A percentile compares a stretch with the other conserved stretches of the same genome.
Evolutionary conservation across 2,888 invertebrate species (phyloP).

Genomic region (Priocnemis perturbator): DNA sequence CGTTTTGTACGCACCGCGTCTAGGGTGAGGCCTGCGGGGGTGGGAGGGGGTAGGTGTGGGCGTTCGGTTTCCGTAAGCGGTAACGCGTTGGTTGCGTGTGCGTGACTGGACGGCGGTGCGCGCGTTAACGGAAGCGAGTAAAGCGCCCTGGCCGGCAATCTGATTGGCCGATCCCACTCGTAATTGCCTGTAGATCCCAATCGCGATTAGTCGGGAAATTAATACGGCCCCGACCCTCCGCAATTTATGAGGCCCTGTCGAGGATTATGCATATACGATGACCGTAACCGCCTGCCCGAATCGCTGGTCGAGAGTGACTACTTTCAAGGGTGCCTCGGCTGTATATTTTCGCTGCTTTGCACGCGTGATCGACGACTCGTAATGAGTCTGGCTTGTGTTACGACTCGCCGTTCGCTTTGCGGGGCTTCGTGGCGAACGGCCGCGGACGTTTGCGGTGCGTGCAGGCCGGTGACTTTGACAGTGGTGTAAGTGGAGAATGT

Average conservation of each 20-base stretch:
- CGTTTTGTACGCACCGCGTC: slow-evolving; percentile 37
- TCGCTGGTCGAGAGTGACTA: too few relatives aligned
- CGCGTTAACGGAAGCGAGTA: slow-evolving; percentile 51
- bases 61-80: not conserved
- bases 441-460: too few relatives aligned
- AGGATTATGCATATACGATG: slow-evolving; percentile 53
- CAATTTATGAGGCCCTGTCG: slow-evolving; percentile 63
- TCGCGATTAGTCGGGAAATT: slow-evolving; percentile 71
- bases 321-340: too few relatives aligned
- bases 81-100: slow-evolving; percentile 55
- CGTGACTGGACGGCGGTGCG: slow-evolving; percentile 53
- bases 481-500: too few relatives aligned
- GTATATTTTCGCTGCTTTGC: too few relatives aligned
- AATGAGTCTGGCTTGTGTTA: too few relatives aligned
- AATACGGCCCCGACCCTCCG: slow-evolving; percentile 63
- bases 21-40: slow-evolving; percentile 13
- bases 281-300: slow-evolving; percentile 37
- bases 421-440: too few relatives aligned
- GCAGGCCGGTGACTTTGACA: too few relatives aligned
- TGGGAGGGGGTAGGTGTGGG: not conserved
- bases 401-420: too few relatives aligned
- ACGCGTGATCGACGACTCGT: too few relatives aligned
- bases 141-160: slow-evolving; percentile 44
- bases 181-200: slow-evolving; percentile 72
- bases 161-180: slow-evolving; percentile 67